Percentiles rank a stretch among this genome's conserved stretches.
Conservation (phyloP, 1,140 invertebrate species). For the Ptiloglossa arizonensis region DNA sequence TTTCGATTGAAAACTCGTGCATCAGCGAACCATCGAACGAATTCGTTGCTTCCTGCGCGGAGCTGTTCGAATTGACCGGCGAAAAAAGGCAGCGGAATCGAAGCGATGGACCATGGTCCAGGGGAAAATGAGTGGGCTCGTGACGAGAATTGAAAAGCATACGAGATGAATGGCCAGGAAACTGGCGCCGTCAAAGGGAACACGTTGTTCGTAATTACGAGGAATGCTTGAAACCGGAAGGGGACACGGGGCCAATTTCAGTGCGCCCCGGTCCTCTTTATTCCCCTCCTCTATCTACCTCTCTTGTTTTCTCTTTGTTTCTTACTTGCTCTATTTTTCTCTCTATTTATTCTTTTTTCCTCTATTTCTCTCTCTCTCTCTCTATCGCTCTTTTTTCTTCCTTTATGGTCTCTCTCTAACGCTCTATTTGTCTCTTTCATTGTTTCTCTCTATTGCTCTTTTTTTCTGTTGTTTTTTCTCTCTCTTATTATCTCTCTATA, state of each 20-base stretch:
- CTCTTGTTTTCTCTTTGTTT: background rate
- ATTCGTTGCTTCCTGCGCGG: background rate
- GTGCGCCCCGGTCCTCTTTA: background rate
- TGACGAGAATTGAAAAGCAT: conserved; percentile 46
- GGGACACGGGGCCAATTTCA: conserved; percentile 45
- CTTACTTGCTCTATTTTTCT: no score
- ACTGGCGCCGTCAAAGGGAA: conserved; percentile 32
- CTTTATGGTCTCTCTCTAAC: no score
- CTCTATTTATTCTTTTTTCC: no score
- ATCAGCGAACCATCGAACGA: background rate
- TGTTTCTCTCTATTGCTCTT: no score
- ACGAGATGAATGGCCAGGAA: conserved; percentile 40
- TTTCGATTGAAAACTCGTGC: background rate
- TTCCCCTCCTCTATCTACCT: no score
- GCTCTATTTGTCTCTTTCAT: no score
- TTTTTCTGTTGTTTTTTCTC: no score
- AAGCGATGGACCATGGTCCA: background rate
- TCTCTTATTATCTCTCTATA: no score
- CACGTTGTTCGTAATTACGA: conserved; percentile 43
- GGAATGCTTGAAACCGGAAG: conserved; percentile 42
- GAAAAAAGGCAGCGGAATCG: background rate
- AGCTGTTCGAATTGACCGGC: background rate
- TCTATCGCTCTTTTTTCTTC: background rate
- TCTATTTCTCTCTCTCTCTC: background rate
- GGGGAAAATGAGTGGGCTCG: conserved; percentile 40